phyloP scores from a whole-genome alignment of 2,113 vertebrate species.

The Stegastes partitus region DNA sequence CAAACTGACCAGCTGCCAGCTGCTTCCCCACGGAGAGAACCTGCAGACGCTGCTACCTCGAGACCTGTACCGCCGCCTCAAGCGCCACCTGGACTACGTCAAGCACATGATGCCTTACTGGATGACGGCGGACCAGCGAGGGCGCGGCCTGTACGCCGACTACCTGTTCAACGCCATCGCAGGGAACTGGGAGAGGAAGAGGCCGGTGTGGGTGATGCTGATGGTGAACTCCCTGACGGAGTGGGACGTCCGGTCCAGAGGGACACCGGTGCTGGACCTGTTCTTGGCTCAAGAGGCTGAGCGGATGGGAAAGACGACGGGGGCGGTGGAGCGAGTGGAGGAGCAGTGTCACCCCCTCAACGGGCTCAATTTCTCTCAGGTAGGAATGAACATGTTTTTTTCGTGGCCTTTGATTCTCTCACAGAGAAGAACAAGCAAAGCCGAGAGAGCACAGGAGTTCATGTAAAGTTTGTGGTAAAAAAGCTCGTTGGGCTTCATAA shows the following conservation, averaged over 20 bases:
- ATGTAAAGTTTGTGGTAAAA: slow-evolving; percentile 20
- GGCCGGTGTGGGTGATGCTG: slow-evolving; percentile 99
- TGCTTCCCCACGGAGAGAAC: slow-evolving; percentile 95
- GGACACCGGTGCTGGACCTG: slow-evolving; percentile 94
- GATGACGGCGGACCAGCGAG: slow-evolving; percentile 96
- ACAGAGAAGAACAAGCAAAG: slow-evolving; percentile 18
- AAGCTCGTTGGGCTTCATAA: slow-evolving; percentile 1
- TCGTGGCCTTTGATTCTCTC: slow-evolving; percentile 2
- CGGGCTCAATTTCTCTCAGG: slow-evolving; percentile 98
- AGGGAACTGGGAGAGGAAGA: slow-evolving; percentile 98
- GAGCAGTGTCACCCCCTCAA: slow-evolving; percentile 98
- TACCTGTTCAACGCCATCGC: slow-evolving; percentile 98
- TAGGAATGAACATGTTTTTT: slow-evolving; percentile 56
- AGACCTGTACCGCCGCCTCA: slow-evolving; percentile 95
- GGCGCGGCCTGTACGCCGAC: slow-evolving; percentile 94
- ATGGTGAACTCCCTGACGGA: slow-evolving; percentile 99
- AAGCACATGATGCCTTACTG: slow-evolving; percentile 98
- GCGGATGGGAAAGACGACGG: slow-evolving; percentile 91
- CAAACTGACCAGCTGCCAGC: slow-evolving; percentile 95
- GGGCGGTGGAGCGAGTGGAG: slow-evolving; percentile 95
- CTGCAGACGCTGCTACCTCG: slow-evolving; percentile 93
- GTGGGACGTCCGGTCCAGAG: slow-evolving; percentile 93
- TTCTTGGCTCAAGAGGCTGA: slow-evolving; percentile 96
- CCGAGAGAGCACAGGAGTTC: neutral
- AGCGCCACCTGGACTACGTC: slow-evolving; percentile 97